A percentile compares a stretch with the other conserved stretches of the same genome.
phyloP scores from a whole-genome alignment of 2,797 vertebrate genomes.

The Brotula barbata region DNA sequence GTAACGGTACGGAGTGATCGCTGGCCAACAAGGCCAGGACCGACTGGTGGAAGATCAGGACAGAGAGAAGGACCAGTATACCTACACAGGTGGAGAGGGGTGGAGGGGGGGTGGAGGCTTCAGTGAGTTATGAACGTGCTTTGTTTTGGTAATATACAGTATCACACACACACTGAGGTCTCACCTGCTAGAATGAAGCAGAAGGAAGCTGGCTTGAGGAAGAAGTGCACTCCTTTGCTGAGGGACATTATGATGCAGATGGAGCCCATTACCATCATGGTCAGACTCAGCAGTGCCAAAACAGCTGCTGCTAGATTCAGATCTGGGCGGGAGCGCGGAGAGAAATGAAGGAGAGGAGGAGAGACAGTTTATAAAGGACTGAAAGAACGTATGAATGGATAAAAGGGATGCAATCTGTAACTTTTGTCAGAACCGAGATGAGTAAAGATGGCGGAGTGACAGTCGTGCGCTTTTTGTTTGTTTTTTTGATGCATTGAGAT shows the following conservation, averaged over 20 bases:
- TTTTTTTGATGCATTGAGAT: conserved; percentile 11
- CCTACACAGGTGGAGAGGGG: conserved; percentile 68
- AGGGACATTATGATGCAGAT: conserved; percentile 88
- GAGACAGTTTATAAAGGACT: not conserved
- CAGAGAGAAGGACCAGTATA: conserved; percentile 83
- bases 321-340: conserved; percentile 65
- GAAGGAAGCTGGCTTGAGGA: conserved; percentile 87
- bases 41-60: conserved; percentile 87
- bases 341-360: not conserved
- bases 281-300: conserved; percentile 83
- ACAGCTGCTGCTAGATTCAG: conserved; percentile 83
- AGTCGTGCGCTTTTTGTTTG: not conserved
- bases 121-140: too few species aligned
- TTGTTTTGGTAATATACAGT: not conserved
- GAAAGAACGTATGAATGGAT: not conserved
- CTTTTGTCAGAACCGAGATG: not conserved
- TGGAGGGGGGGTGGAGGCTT: too few species aligned
- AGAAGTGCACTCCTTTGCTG: conserved; percentile 87
- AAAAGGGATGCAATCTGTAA: not conserved
- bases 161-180: conserved; percentile 4
- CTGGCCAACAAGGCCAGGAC: conserved; percentile 80
- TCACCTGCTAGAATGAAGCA: conserved; percentile 89
- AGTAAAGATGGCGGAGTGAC: not conserved
- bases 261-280: conserved; percentile 86
- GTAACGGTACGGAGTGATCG: conserved; percentile 77